Percentiles rank a stretch among this genome's conserved stretches.
Conservation (phyloP, 2,888 invertebrate genomes). For the Autographa pulchrina region DNA sequence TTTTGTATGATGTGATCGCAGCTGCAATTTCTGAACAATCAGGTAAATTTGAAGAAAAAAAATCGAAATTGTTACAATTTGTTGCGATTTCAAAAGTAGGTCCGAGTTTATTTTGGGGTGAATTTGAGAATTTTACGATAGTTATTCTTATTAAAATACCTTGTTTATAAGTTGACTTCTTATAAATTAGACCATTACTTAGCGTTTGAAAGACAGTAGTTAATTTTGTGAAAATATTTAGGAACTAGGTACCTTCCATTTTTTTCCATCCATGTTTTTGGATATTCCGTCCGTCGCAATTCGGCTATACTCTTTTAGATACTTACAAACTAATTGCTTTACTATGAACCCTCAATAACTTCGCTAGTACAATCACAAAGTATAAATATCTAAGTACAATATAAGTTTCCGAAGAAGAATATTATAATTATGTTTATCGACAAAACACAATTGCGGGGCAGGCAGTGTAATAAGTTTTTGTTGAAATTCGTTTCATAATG, state of each 20-base stretch:
- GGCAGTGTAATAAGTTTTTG: background rate
- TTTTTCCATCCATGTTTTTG: no score
- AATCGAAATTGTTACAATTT: background rate
- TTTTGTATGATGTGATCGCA: constrained; percentile 32
- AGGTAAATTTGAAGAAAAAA: constrained; percentile 41
- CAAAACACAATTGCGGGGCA: background rate
- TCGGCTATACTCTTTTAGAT: background rate
- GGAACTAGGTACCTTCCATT: background rate
- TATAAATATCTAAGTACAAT: background rate
- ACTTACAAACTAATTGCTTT: background rate
- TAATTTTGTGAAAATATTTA: background rate
- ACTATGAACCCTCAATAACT: background rate
- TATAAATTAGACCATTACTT: no score
- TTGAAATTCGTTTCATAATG: background rate
- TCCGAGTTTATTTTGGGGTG: background rate
- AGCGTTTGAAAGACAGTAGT: no score
- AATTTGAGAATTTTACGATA: background rate
- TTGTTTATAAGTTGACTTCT: no score
- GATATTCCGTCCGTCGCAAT: no score
- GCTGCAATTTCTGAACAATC: constrained; percentile 50
- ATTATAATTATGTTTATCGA: background rate
- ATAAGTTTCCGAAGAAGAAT: background rate
- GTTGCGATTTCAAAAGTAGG: constrained; percentile 6
- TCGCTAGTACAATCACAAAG: background rate
- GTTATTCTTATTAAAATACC: no score